phyloP scores from a whole-genome alignment of 2,797 vertebrate species.

The Semotilus atromaculatus region DNA sequence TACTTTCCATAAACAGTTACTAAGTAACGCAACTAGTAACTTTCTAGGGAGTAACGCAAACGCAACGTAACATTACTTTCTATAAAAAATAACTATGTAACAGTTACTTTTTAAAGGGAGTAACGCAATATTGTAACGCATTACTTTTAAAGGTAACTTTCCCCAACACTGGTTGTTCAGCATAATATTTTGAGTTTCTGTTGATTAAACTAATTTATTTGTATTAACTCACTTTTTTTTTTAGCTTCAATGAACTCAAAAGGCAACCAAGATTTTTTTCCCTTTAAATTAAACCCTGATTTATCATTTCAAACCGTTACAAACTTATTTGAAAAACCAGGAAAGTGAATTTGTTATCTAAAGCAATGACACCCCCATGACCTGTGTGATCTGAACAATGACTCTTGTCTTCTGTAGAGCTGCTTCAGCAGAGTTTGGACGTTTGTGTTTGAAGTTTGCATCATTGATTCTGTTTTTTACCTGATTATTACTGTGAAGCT shows the following conservation, averaged over 20 bases:
- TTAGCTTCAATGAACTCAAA: background rate
- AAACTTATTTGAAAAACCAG: background rate
- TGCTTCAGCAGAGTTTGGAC: background rate
- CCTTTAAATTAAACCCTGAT: background rate
- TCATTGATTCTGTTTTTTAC: background rate
- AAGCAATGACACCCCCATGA: background rate
- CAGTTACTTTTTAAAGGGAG: background rate
- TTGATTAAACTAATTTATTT: background rate
- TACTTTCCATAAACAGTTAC: too few species aligned
- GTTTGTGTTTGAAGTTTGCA: background rate
- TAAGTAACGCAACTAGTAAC: too few species aligned
- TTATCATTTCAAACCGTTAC: background rate
- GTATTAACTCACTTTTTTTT: background rate
- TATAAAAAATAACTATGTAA: background rate
- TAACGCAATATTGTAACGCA: background rate
- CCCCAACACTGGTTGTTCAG: background rate
- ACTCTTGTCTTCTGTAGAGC: background rate
- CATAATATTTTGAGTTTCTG: background rate
- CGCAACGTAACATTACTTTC: too few species aligned
- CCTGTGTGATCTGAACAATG: background rate
- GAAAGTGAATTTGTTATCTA: background rate
- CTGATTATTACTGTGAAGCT: background rate
- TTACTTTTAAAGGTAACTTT: background rate
- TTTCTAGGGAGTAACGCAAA: too few species aligned
- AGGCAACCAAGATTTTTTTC: background rate